Percentiles rank a stretch among this genome's conserved stretches.
phyloP scores from a whole-genome alignment of 35 echinoderm and acorn worm species.

The Apostichopus parvimensis region DNA sequence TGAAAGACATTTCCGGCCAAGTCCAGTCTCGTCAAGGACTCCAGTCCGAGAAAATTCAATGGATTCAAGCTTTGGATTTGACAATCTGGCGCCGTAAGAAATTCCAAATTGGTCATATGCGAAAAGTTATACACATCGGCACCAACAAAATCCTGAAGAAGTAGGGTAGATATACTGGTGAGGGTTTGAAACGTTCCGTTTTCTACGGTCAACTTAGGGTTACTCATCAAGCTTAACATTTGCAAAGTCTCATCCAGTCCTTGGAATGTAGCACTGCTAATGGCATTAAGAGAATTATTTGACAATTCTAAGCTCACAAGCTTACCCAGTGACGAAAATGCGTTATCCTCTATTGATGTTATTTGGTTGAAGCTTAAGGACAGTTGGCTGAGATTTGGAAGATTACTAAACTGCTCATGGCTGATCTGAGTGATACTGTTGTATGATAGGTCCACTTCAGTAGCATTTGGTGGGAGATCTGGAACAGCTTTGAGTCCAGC shows the following conservation, averaged over 20 bases:
- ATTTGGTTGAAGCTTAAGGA: neutral
- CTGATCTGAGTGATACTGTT: neutral
- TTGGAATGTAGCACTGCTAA: neutral
- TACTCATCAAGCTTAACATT: neutral
- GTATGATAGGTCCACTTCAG: neutral
- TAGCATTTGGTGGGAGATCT: neutral
- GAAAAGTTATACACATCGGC: conserved; percentile 10
- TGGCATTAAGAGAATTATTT: neutral
- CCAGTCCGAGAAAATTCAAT: neutral
- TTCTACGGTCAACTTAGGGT: neutral
- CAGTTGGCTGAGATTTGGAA: neutral
- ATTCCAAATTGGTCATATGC: neutral
- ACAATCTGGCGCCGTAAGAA: neutral
- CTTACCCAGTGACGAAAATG: neutral
- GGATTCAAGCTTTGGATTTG: neutral
- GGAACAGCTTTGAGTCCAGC: conserved; percentile 12
- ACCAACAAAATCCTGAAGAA: neutral
- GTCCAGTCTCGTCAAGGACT: neutral
- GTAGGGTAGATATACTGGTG: neutral
- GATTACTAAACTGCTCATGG: neutral
- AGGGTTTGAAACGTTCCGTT: neutral
- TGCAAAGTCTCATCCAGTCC: neutral
- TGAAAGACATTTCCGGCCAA: neutral
- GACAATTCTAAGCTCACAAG: neutral
- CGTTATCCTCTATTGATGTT: neutral